phyloP scores from a whole-genome alignment of 2,113 vertebrate species.

The Menidia beryllina region DNA sequence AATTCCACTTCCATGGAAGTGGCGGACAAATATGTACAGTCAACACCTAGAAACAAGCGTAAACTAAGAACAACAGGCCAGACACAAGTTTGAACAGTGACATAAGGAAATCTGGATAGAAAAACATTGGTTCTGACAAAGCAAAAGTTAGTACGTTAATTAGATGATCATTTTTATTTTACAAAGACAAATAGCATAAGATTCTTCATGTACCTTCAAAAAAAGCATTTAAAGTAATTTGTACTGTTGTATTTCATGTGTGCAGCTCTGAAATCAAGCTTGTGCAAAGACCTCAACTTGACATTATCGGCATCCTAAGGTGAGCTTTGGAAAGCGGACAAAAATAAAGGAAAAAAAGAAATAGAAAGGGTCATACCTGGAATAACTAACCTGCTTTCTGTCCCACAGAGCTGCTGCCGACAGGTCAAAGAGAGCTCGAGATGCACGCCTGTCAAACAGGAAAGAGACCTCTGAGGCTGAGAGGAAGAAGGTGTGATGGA shows the following conservation, averaged over 20 bases:
- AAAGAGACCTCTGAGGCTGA: conserved; percentile 5
- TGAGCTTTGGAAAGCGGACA: conserved; percentile 47
- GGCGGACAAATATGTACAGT: conserved; percentile 18
- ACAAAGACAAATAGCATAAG: not conserved
- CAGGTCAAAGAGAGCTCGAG: conserved; percentile 4
- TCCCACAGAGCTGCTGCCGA: conserved; percentile 38
- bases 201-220: not conserved
- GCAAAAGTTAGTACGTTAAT: conserved; percentile 38
- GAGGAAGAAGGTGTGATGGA: conserved; percentile 46
- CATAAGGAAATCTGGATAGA: not conserved
- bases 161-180: conserved; percentile 50
- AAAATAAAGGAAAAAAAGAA: not conserved
- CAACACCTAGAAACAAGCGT: not conserved
- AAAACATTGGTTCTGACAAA: conserved; percentile 3
- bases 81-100: conserved; percentile 5
- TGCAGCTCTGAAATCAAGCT: conserved; percentile 41
- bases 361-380: not conserved
- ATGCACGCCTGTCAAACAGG: not conserved
- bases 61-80: not conserved
- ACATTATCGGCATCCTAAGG: conserved; percentile 62
- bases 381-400: not conserved
- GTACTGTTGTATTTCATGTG: conserved; percentile 13
- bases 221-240: conserved; percentile 15
- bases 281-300: conserved; percentile 17
- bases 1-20: conserved; percentile 13